These are phyloP conservation scores for Crambe crambe DNA, from an alignment of 37 sponge, comb jelly and placozoan genomes.

Conservation along the genomic window DNA sequence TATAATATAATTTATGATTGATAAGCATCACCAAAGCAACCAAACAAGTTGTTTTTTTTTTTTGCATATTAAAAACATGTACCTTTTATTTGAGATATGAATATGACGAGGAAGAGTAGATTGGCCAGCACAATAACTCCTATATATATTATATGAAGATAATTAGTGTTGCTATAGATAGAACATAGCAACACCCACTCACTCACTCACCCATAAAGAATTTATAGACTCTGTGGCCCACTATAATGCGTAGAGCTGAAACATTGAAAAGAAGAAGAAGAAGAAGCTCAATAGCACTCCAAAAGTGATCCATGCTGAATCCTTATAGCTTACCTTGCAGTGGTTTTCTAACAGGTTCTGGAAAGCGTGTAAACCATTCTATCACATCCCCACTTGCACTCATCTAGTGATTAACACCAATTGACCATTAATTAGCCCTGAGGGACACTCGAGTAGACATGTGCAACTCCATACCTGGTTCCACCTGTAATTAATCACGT, in stretches of 20 bases:
- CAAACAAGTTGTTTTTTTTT: too few relatives aligned
- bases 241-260: not conserved
- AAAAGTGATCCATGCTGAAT: not conserved
- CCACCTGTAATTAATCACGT: slow-evolving; percentile 61
- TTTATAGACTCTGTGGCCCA: not conserved
- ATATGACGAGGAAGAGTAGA: slow-evolving; percentile 44
- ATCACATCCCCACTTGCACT: not conserved
- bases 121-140: slow-evolving; percentile 44
- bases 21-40: not conserved
- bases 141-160: slow-evolving; percentile 16
- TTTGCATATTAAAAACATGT: not conserved
- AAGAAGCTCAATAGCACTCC: not conserved
- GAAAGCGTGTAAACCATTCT: slow-evolving; percentile 11
- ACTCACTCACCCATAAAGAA: slow-evolving; percentile 3
- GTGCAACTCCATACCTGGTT: slow-evolving; percentile 30
- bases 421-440: not conserved
- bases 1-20: not conserved
- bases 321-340: slow-evolving; percentile 1
- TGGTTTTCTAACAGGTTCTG: not conserved
- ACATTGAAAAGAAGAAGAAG: not conserved
- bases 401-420: slow-evolving; percentile 1
- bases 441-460: not conserved
- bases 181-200: too few relatives aligned
- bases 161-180: too few relatives aligned
- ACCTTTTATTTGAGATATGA: slow-evolving; percentile 21